These are phyloP conservation scores for Sebastes steindachneri DNA, from an alignment of 2,797 vertebrate genomes.

Conservation along the genomic window DNA sequence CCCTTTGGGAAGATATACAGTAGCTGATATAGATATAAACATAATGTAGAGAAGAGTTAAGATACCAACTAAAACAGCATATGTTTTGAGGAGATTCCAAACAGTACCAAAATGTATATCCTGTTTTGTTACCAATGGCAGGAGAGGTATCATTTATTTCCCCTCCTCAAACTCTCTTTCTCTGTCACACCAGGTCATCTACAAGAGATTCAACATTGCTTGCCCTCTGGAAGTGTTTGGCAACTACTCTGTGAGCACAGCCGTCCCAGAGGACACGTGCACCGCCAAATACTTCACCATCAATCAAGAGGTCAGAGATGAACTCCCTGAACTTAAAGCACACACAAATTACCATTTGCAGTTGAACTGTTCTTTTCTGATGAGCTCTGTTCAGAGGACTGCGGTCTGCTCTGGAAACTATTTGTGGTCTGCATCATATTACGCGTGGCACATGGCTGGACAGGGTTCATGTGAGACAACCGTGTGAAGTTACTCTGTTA, in stretches of 20 bases:
- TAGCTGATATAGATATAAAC: not conserved
- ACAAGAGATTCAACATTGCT: conserved; percentile 91
- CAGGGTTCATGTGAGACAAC: not conserved
- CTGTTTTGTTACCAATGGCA: not conserved
- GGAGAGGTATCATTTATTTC: not conserved
- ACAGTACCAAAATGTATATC: not conserved
- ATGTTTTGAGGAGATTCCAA: not conserved
- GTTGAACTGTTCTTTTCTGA: not conserved
- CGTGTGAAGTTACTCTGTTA: not conserved
- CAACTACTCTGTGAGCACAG: conserved; percentile 60
- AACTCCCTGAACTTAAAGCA: not conserved
- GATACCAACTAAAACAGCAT: not conserved
- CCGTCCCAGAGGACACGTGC: conserved; percentile 63
- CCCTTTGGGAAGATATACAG: not conserved
- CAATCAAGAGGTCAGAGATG: conserved; percentile 80
- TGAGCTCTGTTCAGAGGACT: not conserved
- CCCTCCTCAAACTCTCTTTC: not conserved
- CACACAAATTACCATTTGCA: not conserved
- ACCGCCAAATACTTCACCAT: conserved; percentile 75
- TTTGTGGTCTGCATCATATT: conserved; percentile 47
- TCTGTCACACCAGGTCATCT: conserved; percentile 88
- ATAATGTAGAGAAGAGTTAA: not conserved
- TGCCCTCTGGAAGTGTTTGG: conserved; percentile 79
- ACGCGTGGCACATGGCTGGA: not conserved
- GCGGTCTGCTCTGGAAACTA: conserved; percentile 2